Base-by-base conservation (phyloP, 2,113 vertebrate species). In the Suricata suricatta region DNA sequence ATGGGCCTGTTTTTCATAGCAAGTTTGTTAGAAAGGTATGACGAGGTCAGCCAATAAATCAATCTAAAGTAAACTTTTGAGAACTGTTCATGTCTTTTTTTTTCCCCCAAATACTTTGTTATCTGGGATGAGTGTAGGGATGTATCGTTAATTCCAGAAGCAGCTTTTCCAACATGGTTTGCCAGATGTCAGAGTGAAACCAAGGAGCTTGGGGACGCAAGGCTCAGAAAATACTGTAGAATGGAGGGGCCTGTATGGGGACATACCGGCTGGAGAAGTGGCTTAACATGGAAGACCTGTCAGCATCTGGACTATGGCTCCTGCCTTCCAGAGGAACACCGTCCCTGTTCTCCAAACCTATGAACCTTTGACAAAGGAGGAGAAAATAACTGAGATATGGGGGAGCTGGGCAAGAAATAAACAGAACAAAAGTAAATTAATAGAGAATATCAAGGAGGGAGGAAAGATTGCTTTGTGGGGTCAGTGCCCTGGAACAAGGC, bases 11-110 rank as follows among this genome's bases (percentile, higher is more conserved):
- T 97, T 98, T 97, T 96, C 96, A 98, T 94, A 97, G 87, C 74
- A 98, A 52, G 92, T 96, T 97, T 97, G 95, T 97, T 93, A 60
- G 60, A 95, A 97, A 97, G 77, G 95, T 97, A 89, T 88, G 97
- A 66, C 91, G 88, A 96, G 93, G 93, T 97, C 96, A 97, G 79
- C 66, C 94, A 97, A 97, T 97, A 97, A 94, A 94, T 98, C 97
- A 98, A 82, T 96, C 93, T 92, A 94, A 95, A 97, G 68, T 95
- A 97, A 93, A 97, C 88, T 96, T 98, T 96, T 86, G 82, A 92
- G 92, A 88, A 69, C 71, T 93, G 57, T 92, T 96, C 82, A 71
- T 92, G 91, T 91, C 91, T 82, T 54, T 89, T 92, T 83, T 88
- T 91, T 69, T 16, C 19, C 31, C 74, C 31, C 74, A 97, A 98